A percentile compares a stretch with the other conserved stretches of the same genome.
phyloP scores from a whole-genome alignment of 2,113 vertebrate genomes.

The Callorhinus ursinus region DNA sequence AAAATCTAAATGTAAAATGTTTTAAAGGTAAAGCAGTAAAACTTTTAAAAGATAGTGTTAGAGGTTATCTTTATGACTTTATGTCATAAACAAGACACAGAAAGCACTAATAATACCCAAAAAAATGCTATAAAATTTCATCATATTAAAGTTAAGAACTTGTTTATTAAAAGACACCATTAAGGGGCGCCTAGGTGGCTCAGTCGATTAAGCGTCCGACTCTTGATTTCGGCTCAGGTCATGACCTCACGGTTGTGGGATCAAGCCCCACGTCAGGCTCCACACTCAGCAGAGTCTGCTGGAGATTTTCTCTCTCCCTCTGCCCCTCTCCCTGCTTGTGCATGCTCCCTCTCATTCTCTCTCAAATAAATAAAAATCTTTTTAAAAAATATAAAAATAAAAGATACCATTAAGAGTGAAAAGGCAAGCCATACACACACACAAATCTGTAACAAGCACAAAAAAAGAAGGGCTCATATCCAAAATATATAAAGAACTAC shows the following conservation, averaged over 20 bases:
- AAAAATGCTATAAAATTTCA: background rate
- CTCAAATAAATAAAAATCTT: too few relatives aligned
- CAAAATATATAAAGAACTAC: slow-evolving; percentile 30
- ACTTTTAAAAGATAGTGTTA: background rate
- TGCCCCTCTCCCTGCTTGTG: too few relatives aligned
- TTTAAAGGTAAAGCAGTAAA: background rate
- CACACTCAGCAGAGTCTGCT: background rate
- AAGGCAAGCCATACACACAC: background rate
- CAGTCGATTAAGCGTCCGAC: background rate
- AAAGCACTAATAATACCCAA: background rate
- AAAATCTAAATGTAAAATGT: background rate
- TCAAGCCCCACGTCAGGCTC: background rate
- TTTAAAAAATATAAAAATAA: background rate
- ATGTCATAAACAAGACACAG: background rate
- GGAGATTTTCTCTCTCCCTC: background rate
- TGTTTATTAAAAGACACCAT: background rate
- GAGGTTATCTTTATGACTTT: background rate
- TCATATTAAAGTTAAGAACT: slow-evolving; percentile 37
- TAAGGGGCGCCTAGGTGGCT: background rate
- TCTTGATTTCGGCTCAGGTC: background rate
- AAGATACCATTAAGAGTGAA: background rate
- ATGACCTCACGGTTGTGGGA: background rate
- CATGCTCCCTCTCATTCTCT: too few relatives aligned
- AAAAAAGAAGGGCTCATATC: background rate
- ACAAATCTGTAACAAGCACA: background rate